Evolutionary conservation across 2,113 vertebrate genomes (phyloP).

Genomic region (Aleadryas rufinucha): DNA sequence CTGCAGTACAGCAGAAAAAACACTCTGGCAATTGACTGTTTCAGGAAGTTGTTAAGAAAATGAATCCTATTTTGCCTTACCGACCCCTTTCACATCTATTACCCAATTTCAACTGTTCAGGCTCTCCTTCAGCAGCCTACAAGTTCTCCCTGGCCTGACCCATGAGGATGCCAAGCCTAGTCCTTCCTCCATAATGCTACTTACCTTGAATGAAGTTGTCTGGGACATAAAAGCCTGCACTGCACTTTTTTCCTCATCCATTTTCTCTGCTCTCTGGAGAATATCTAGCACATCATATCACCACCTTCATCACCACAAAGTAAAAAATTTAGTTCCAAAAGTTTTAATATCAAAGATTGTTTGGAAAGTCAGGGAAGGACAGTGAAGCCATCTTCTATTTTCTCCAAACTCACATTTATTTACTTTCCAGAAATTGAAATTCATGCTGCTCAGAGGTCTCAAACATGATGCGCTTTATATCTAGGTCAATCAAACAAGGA

Average conservation of each 20-base stretch:
- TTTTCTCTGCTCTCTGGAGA: not conserved
- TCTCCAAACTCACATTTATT: not conserved
- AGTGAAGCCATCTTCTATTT: not conserved
- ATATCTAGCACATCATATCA: not conserved
- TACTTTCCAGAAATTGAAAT: constrained; percentile 6
- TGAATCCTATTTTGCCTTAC: not conserved
- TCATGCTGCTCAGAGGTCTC: not conserved
- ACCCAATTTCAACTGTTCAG: not conserved
- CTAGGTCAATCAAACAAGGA: not conserved
- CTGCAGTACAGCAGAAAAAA: constrained; percentile 64
- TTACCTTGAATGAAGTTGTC: not conserved
- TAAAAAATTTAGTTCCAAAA: not conserved
- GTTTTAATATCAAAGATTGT: not conserved
- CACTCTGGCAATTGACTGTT: not conserved
- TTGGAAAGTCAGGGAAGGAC: not conserved
- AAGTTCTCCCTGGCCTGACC: not conserved
- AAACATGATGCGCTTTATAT: not conserved
- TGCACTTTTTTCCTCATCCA: not conserved
- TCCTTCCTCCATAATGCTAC: not conserved
- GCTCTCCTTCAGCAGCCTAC: not conserved
- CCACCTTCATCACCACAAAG: not conserved
- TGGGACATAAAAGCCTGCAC: not conserved
- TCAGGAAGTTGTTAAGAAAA: not conserved
- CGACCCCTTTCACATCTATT: not conserved
- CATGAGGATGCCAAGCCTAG: not conserved